A percentile compares a stretch with the other conserved stretches of the same genome.
Conservation (phyloP, 1,140 invertebrate species). For the Drosophila bipectinata region DNA sequence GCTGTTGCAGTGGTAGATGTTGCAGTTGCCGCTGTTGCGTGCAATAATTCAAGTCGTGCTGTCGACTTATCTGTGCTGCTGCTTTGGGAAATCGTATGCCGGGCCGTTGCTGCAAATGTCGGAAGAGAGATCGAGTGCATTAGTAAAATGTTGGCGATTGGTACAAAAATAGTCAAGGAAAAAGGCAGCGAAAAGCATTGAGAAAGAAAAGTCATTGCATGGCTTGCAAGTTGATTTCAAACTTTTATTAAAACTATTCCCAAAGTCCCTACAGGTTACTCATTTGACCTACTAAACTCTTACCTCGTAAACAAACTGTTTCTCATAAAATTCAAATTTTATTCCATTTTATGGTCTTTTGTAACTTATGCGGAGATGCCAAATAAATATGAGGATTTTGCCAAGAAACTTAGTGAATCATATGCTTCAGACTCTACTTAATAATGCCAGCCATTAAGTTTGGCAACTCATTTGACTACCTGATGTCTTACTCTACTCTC, state of each 20-base stretch:
- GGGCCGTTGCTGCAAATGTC: slow-evolving; percentile 66
- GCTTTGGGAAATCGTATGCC: slow-evolving; percentile 76
- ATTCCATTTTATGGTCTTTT: neutral
- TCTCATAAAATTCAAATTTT: neutral
- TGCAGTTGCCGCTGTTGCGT: slow-evolving; percentile 63
- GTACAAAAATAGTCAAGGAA: slow-evolving; percentile 35
- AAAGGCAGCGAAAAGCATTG: slow-evolving; percentile 30
- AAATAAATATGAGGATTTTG: neutral
- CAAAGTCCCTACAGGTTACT: neutral
- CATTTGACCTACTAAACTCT: slow-evolving; percentile 1
- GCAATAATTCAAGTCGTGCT: slow-evolving; percentile 83
- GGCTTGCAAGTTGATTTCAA: neutral
- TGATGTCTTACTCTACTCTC: slow-evolving; percentile 7
- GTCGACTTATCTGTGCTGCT: slow-evolving; percentile 80
- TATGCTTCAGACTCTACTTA: neutral
- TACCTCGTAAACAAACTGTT: neutral
- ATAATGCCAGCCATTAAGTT: slow-evolving; percentile 2
- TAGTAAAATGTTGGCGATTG: slow-evolving; percentile 56
- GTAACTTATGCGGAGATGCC: neutral
- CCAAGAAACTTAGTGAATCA: neutral
- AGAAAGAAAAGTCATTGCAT: slow-evolving; percentile 25
- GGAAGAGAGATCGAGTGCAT: slow-evolving; percentile 54
- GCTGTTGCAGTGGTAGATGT: slow-evolving; percentile 25
- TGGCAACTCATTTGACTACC: neutral
- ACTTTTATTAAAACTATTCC: neutral